Conservation (phyloP, 2,888 invertebrate species). For the Pegoplata infirma region DNA sequence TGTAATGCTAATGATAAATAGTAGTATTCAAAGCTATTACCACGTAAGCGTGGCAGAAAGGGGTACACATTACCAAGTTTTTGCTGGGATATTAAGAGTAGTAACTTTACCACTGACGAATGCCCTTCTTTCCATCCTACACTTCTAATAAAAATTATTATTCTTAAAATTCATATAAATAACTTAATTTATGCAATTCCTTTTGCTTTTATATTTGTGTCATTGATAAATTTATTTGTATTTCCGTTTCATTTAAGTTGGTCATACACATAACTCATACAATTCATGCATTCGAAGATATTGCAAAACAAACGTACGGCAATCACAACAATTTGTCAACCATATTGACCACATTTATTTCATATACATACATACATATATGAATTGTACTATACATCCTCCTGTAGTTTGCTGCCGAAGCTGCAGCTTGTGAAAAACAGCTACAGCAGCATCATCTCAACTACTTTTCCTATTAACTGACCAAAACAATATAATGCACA, state of each 20-base stretch:
- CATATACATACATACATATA: no score
- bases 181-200: no score
- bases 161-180: no score
- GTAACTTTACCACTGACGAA: no score
- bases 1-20: no score
- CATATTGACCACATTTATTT: conserved; percentile 67
- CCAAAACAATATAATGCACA: conserved; percentile 54
- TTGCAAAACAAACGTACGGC: conserved; percentile 1
- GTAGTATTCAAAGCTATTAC: no score
- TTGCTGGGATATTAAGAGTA: no score
- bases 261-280: background rate
- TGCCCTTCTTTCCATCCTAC: no score
- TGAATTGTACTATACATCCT: conserved; percentile 50
- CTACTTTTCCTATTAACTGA: conserved; percentile 39
- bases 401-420: background rate
- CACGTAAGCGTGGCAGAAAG: no score
- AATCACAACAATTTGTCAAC: conserved; percentile 72
- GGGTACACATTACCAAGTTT: no score
- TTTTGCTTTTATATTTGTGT: no score
- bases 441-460: background rate
- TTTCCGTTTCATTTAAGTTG: conserved; percentile 18
- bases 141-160: no score
- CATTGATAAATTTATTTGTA: conserved; percentile 20
- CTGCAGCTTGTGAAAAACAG: conserved; percentile 6
- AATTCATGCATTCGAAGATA: conserved; percentile 12